These are phyloP conservation scores for Melanocharis versteri DNA, from an alignment of 2,113 vertebrate genomes.

Conservation along the genomic window DNA sequence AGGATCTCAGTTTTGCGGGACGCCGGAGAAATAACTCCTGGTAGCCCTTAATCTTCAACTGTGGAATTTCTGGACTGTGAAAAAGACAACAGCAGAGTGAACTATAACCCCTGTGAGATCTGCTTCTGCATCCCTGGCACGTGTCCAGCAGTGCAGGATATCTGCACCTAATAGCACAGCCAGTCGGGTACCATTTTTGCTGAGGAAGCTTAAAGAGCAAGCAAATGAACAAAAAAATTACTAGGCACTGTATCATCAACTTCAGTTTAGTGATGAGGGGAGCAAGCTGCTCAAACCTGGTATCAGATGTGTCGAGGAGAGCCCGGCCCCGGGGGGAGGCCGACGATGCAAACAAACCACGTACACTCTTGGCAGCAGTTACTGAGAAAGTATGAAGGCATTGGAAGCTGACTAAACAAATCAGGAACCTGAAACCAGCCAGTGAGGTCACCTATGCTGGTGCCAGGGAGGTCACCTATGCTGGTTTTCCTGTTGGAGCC, in stretches of 20 bases:
- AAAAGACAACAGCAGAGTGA: background rate
- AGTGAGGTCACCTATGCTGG: background rate
- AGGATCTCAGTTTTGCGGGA: background rate
- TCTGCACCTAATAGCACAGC: background rate
- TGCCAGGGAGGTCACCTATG: background rate
- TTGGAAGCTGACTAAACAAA: conserved; percentile 1
- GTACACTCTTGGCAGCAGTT: background rate
- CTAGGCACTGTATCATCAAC: background rate
- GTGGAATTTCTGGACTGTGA: background rate
- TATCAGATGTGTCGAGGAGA: background rate
- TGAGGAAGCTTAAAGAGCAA: background rate
- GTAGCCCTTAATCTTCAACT: background rate
- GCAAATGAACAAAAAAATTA: background rate
- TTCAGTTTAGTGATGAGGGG: background rate
- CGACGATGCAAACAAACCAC: background rate
- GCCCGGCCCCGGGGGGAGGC: background rate
- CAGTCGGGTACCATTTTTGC: background rate
- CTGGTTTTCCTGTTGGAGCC: background rate
- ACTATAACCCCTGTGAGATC: background rate
- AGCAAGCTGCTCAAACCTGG: background rate
- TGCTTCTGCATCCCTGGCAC: background rate
- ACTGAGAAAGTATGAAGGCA: background rate
- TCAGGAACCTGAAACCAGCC: background rate
- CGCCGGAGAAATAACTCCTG: background rate
- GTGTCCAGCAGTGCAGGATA: background rate